A percentile compares a stretch with the other conserved stretches of the same genome.
Evolutionary conservation across 2,113 vertebrate genomes (phyloP).

Genomic region (Tragelaphus buxtoni): DNA sequence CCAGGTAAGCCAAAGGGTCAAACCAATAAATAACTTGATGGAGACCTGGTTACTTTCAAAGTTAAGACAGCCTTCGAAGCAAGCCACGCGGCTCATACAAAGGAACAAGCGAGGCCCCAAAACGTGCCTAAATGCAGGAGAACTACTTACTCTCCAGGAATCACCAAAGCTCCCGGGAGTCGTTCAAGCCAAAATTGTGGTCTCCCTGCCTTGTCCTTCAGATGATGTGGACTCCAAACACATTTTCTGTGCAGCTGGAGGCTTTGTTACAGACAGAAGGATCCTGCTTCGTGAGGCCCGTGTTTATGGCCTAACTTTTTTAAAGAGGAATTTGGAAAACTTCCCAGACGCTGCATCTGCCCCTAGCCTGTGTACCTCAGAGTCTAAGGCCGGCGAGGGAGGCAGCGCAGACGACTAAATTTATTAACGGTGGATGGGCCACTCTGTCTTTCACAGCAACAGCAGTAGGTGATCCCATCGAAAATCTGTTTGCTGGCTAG

Average conservation of each 20-base stretch:
- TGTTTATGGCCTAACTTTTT: conserved; percentile 68
- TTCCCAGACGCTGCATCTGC: conserved; percentile 78
- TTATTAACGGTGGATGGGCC: conserved; percentile 72
- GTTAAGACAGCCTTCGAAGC: background rate
- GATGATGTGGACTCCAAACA: conserved; percentile 1
- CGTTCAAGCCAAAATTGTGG: background rate
- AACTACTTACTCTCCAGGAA: background rate
- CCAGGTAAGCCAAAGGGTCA: background rate
- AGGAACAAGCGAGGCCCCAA: background rate
- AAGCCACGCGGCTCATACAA: background rate
- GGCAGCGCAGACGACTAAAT: conserved; percentile 64
- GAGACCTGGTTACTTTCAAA: background rate
- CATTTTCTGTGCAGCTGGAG: conserved; percentile 67
- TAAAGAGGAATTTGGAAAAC: conserved; percentile 73
- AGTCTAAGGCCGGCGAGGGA: conserved; percentile 28
- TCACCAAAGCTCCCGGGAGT: background rate
- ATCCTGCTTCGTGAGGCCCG: conserved; percentile 7
- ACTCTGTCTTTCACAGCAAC: conserved; percentile 69
- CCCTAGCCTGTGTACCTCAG: conserved; percentile 63
- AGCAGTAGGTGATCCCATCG: conserved; percentile 65
- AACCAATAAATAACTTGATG: background rate
- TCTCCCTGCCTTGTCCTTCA: conserved; percentile 51
- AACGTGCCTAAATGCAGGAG: background rate
- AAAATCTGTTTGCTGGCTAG: conserved; percentile 65
- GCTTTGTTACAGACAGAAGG: conserved; percentile 69